These are phyloP conservation scores for Drosophila helvetica DNA, from an alignment of 2,888 invertebrate genomes.

Conservation along the genomic window DNA sequence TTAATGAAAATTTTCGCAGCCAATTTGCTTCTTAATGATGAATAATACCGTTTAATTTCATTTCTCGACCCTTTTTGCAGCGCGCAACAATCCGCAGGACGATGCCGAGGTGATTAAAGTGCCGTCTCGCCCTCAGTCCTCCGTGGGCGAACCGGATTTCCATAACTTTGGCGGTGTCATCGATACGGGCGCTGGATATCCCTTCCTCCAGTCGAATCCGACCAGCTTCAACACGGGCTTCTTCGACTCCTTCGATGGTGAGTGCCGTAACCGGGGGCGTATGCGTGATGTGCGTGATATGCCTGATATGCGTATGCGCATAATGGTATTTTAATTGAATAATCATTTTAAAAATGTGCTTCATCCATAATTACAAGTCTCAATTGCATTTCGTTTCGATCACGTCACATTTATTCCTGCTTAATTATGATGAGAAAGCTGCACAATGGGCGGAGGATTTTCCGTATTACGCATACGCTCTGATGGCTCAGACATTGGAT, in stretches of 20 bases:
- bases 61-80: constrained; percentile 57
- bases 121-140: constrained; percentile 51
- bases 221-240: constrained; percentile 79
- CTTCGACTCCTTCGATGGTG: constrained; percentile 83
- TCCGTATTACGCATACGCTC: constrained; percentile 20
- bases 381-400: constrained; percentile 31
- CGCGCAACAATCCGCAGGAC: constrained; percentile 76
- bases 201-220: constrained; percentile 80
- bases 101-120: constrained; percentile 81
- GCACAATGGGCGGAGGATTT: constrained; percentile 1
- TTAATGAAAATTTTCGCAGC: constrained; percentile 41
- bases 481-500: constrained; percentile 6
- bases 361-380: constrained; percentile 49
- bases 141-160: constrained; percentile 66
- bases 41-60: constrained; percentile 35
- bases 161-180: constrained; percentile 81
- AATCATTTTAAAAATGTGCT: constrained; percentile 54
- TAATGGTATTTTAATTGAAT: constrained; percentile 74
- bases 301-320: constrained; percentile 16
- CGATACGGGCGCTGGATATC: constrained; percentile 81
- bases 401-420: constrained; percentile 15
- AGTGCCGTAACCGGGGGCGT: constrained; percentile 49
- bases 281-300: neutral
- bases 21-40: constrained; percentile 54
- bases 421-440: constrained; percentile 24